These are phyloP conservation scores for Lepidotrigona ventralis DNA, from an alignment of 1,140 invertebrate species.

Conservation along the genomic window DNA sequence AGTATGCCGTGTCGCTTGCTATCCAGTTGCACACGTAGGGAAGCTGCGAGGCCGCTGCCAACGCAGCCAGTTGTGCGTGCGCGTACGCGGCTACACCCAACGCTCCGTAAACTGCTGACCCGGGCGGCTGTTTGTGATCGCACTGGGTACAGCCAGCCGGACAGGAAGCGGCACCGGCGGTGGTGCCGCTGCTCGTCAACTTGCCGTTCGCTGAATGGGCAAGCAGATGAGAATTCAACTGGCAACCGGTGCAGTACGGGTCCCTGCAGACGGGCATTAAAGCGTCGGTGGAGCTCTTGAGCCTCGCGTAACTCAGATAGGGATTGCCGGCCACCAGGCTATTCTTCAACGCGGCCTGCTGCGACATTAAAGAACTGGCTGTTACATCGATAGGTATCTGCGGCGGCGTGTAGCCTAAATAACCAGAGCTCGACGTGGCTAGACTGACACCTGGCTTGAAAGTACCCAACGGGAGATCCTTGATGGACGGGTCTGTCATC, in stretches of 20 bases:
- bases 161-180: constrained; percentile 82
- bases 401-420: constrained; percentile 80
- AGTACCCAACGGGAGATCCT: constrained; percentile 83
- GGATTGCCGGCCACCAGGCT: constrained; percentile 82
- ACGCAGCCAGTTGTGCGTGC: constrained; percentile 86
- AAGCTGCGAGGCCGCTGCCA: constrained; percentile 87
- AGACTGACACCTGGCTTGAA: constrained; percentile 82
- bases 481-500: constrained; percentile 82
- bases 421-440: constrained; percentile 81
- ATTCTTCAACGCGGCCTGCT: constrained; percentile 85
- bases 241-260: constrained; percentile 95
- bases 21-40: constrained; percentile 96
- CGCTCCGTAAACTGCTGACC: constrained; percentile 74
- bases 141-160: constrained; percentile 94
- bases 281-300: constrained; percentile 82
- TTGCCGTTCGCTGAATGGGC: constrained; percentile 82
- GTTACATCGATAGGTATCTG: constrained; percentile 85
- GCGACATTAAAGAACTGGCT: constrained; percentile 86
- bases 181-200: constrained; percentile 30
- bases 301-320: constrained; percentile 86
- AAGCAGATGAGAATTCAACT: constrained; percentile 89
- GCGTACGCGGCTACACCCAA: constrained; percentile 82
- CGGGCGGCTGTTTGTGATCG: constrained; percentile 85
- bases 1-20: constrained; percentile 91
- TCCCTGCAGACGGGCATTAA: constrained; percentile 90